Evolutionary conservation across 2,797 vertebrate species (phyloP), one percentile per base, ranked within the genome.

Genomic region (Hapalemur alaotrensis): DNA sequence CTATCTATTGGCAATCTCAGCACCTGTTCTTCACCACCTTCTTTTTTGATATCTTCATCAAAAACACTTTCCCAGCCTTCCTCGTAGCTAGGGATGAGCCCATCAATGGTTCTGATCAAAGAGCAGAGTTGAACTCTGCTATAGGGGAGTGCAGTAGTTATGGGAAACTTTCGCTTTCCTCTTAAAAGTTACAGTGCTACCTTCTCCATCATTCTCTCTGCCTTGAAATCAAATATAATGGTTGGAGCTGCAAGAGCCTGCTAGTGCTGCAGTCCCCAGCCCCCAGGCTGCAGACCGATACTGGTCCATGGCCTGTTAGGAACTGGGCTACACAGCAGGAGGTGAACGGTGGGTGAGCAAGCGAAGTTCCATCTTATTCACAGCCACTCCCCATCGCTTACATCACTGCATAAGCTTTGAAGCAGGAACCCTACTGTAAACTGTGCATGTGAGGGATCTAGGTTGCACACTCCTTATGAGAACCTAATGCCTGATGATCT

Each of bases 41-140:
- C 20, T 41, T 48, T 85, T 90, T 73, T 54, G 30, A 35, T n/a
- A 11, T 43, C 80, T 83, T 76, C 32, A 48, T 65, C 4, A n/a
- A 79, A 95, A 93, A 54, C 10, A 57, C 7, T 90, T 91, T 81
- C 22, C 32, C 32, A 59, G 23, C 14, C 54, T 86, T 54, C 35
- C 25, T 46, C 50, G 30, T 3, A 70, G 67, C 13, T 30, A 75
- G 23, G 82, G 50, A 82, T 7, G 4, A 25, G 11, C 43, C 52
- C 7, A n/a, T 6, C 25, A 54, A 65, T 20, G 32, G 22, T 87
- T 93, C 35, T 75, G 43, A 50, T 25, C 54, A 85, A 7, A 18
- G 30, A 73, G n/a, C 54, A 35, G 43, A 76, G 8, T 0, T 61
- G 67, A 80, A 18, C 18, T 96, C 25, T 20, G 22, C 10, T 32